Percentiles rank a stretch among this genome's conserved stretches.
phyloP scores from a whole-genome alignment of 1,140 invertebrate species.

The Ditylenchus dipsaci region DNA sequence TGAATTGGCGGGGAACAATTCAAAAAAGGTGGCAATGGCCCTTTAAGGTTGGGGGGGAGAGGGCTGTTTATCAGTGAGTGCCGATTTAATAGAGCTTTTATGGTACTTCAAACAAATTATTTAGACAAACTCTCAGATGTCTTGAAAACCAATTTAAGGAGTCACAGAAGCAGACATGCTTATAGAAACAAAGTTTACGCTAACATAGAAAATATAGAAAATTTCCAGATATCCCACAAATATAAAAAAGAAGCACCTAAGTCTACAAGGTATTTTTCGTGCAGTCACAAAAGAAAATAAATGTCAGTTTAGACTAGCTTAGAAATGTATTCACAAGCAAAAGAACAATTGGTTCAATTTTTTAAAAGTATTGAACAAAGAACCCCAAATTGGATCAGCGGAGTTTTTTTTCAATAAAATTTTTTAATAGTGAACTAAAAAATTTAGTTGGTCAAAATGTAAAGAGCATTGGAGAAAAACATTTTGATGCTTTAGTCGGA shows the following conservation, averaged over 20 bases:
- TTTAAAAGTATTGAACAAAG: neutral
- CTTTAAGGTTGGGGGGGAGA: too few species aligned
- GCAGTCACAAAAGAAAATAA: neutral
- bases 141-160: neutral
- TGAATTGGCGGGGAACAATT: too few species aligned
- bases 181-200: neutral
- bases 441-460: slow-evolving; percentile 5
- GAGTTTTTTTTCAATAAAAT: neutral
- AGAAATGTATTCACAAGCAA: neutral
- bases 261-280: neutral
- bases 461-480: neutral
- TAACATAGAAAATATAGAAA: neutral
- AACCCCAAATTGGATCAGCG: neutral
- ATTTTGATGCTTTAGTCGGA: neutral
- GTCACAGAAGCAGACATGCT: neutral
- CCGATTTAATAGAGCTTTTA: too few species aligned
- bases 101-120: neutral
- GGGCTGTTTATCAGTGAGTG: too few species aligned
- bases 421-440: neutral
- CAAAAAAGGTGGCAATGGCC: too few species aligned
- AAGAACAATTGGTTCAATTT: neutral
- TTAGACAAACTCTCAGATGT: neutral
- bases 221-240: neutral
- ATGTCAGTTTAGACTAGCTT: neutral
- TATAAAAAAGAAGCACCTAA: neutral